phyloP scores from a whole-genome alignment of 2,888 invertebrate species.

The Campoplex nolae region DNA sequence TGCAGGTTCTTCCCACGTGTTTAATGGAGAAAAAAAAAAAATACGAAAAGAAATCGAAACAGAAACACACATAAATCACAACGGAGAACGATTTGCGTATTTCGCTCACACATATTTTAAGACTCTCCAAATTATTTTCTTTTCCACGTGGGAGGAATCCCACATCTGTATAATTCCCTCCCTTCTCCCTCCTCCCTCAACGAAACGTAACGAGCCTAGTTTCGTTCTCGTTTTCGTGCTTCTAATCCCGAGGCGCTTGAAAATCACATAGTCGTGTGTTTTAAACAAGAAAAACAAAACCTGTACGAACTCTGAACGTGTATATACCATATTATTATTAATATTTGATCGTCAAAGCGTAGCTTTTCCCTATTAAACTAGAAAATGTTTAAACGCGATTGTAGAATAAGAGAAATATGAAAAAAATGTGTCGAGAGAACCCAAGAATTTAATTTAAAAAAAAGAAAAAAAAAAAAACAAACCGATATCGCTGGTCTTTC shows the following conservation, averaged over 20 bases:
- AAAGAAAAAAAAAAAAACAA: constrained; percentile 14
- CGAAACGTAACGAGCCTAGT: constrained; percentile 69
- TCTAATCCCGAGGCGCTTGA: constrained; percentile 70
- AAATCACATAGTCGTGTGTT: constrained; percentile 74
- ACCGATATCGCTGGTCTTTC: constrained; percentile 31
- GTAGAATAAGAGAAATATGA: constrained; percentile 30
- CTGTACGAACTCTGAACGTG: constrained; percentile 71
- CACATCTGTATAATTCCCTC: constrained; percentile 61
- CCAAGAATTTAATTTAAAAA: background rate
- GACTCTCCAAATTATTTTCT: constrained; percentile 40
- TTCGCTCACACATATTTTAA: constrained; percentile 18
- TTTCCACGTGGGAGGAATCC: constrained; percentile 64
- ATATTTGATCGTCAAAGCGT: constrained; percentile 77
- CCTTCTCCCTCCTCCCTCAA: background rate
- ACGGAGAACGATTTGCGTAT: constrained; percentile 35
- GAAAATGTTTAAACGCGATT: constrained; percentile 63
- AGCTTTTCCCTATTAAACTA: constrained; percentile 73
- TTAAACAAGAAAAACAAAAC: constrained; percentile 54
- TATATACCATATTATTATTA: constrained; percentile 71
- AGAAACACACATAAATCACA: constrained; percentile 9
- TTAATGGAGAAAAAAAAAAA: constrained; percentile 44
- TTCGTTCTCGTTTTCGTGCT: constrained; percentile 72
- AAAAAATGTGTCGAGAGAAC: constrained; percentile 33
- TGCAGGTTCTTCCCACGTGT: constrained; percentile 67
- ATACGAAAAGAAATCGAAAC: background rate